phyloP scores from a whole-genome alignment of 2,113 vertebrate species.

The Ceyx margarethae region DNA sequence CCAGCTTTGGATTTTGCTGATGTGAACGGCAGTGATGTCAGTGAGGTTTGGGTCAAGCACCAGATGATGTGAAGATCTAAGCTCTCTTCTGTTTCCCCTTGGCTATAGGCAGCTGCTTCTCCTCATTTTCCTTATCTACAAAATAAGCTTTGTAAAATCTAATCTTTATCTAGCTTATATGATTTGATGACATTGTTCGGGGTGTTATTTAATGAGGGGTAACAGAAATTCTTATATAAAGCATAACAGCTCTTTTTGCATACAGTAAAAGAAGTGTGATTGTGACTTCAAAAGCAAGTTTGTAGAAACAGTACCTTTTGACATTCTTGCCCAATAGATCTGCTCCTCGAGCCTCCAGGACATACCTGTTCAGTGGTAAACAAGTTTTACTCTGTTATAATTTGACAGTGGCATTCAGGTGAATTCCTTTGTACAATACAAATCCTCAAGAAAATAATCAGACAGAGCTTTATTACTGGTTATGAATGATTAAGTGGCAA shows the following conservation, averaged over 20 bases:
- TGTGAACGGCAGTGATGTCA: neutral
- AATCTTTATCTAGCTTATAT: neutral
- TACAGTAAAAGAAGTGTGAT: neutral
- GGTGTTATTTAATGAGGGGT: neutral
- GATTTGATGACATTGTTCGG: neutral
- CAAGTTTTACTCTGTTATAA: slow-evolving; percentile 1
- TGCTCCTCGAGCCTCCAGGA: neutral
- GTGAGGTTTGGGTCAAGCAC: neutral
- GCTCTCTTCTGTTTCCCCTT: neutral
- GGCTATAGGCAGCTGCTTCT: neutral
- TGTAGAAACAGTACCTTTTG: slow-evolving; percentile 16
- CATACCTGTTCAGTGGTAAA: slow-evolving; percentile 26
- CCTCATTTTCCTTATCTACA: neutral
- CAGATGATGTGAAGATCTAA: neutral
- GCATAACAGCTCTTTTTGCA: neutral
- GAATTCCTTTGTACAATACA: neutral
- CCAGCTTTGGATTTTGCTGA: neutral
- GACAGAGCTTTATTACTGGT: slow-evolving; percentile 14
- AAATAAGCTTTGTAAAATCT: neutral
- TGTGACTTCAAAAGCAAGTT: slow-evolving; percentile 35
- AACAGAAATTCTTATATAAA: slow-evolving; percentile 26
- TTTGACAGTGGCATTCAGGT: neutral
- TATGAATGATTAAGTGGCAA: neutral
- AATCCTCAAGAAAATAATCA: slow-evolving; percentile 1
- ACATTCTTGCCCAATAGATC: slow-evolving; percentile 29